Conservation (phyloP, 2,113 vertebrate genomes). For the Phaethon lepturus region DNA sequence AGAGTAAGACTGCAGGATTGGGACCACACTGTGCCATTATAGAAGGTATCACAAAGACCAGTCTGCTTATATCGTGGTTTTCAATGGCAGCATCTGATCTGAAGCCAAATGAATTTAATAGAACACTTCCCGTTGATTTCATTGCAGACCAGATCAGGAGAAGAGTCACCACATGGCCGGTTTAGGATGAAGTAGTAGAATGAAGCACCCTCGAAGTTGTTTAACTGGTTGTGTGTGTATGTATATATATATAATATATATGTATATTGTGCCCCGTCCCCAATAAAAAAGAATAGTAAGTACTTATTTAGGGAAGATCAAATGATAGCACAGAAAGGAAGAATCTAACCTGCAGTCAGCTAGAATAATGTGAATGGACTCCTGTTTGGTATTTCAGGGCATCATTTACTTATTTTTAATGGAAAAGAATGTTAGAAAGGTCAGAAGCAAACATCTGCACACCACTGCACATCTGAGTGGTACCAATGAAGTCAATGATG, state of each 20-base stretch:
- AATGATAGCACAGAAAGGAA: neutral
- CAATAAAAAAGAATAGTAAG: neutral
- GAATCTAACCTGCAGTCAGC: neutral
- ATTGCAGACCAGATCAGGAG: neutral
- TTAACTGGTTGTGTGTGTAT: neutral
- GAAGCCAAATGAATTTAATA: conserved; percentile 43
- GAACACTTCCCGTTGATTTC: conserved; percentile 10
- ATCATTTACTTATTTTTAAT: conserved; percentile 28
- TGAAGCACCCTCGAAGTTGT: neutral
- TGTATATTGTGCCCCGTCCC: too few species aligned
- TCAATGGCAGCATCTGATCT: conserved; percentile 35
- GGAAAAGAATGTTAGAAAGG: conserved; percentile 1
- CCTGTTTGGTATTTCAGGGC: neutral
- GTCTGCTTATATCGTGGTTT: neutral
- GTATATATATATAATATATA: too few species aligned
- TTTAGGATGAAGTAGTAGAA: neutral
- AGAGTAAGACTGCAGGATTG: conserved; percentile 33
- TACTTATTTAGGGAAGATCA: neutral
- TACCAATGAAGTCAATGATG: neutral
- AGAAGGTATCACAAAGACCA: conserved; percentile 39
- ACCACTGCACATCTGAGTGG: neutral
- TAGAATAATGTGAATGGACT: neutral
- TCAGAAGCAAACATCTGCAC: conserved; percentile 24
- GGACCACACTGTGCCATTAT: conserved; percentile 64
- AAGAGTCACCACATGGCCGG: neutral